Percentiles rank a stretch among this genome's conserved stretches.
Evolutionary conservation across 2,797 vertebrate species (phyloP).

Genomic region (Crenichthys baileyi): DNA sequence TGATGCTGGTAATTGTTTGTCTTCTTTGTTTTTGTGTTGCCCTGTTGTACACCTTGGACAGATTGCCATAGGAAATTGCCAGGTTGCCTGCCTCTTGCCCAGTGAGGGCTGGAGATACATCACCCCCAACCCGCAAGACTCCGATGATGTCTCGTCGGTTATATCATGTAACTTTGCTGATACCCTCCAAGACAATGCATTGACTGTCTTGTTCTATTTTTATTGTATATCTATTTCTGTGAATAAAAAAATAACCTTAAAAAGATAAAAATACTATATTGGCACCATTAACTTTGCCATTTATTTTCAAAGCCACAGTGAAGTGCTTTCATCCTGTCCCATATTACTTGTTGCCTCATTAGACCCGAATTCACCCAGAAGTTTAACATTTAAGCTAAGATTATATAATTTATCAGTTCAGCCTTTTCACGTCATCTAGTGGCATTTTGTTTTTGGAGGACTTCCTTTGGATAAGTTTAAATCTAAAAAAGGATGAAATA

Average conservation of each 20-base stretch:
- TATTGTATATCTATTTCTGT: background rate
- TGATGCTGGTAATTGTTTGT: background rate
- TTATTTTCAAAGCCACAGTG: background rate
- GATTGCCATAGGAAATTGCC: too few species aligned
- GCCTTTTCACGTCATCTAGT: background rate
- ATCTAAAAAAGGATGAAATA: background rate
- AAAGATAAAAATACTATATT: background rate
- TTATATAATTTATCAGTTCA: too few species aligned
- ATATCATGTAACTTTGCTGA: background rate
- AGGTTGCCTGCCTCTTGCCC: background rate
- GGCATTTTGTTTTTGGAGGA: too few species aligned
- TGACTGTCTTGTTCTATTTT: background rate
- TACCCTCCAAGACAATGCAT: background rate
- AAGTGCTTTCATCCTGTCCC: background rate
- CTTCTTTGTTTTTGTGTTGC: background rate
- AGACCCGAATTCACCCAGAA: background rate
- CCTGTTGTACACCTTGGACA: background rate
- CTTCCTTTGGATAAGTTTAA: too few species aligned
- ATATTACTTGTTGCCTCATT: background rate
- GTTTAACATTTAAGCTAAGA: too few species aligned
- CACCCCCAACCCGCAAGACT: too few species aligned
- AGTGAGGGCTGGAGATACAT: background rate
- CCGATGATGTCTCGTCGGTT: background rate
- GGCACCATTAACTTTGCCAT: background rate
- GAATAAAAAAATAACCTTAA: background rate